Conservation (phyloP, 2,888 invertebrate species). For the Clunio marinus region DNA sequence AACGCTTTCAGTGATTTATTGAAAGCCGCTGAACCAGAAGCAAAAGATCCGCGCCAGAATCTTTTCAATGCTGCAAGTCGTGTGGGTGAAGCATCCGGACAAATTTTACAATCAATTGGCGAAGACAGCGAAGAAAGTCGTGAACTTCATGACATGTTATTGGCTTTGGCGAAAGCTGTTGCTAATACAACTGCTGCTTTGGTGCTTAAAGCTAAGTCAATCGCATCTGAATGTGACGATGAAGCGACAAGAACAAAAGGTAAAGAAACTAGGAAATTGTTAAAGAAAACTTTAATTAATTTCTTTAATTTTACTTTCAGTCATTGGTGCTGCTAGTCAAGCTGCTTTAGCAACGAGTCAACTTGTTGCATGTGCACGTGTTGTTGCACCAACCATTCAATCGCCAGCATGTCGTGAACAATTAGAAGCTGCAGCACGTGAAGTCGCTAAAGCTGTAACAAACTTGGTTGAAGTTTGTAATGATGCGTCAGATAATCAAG, state of each 20-base stretch:
- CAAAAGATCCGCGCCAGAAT: slow-evolving; percentile 87
- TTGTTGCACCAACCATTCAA: slow-evolving; percentile 79
- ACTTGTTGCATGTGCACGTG: slow-evolving; percentile 94
- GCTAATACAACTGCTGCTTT: slow-evolving; percentile 96
- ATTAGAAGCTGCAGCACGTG: slow-evolving; percentile 84
- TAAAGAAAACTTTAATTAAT: neutral
- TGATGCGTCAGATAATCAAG: slow-evolving; percentile 64
- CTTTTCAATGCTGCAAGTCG: slow-evolving; percentile 91
- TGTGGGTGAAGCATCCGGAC: slow-evolving; percentile 94
- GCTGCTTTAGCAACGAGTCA: slow-evolving; percentile 97
- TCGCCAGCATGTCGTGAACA: slow-evolving; percentile 85
- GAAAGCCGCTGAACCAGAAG: slow-evolving; percentile 92
- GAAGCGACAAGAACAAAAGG: slow-evolving; percentile 49
- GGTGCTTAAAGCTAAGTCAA: slow-evolving; percentile 93
- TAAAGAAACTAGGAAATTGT: neutral
- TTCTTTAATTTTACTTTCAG: slow-evolving; percentile 46
- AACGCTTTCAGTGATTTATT: slow-evolving; percentile 91
- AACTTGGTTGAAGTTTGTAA: slow-evolving; percentile 78
- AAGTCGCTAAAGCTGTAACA: slow-evolving; percentile 89
- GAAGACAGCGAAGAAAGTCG: slow-evolving; percentile 82
- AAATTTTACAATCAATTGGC: slow-evolving; percentile 87
- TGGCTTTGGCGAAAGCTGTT: slow-evolving; percentile 92
- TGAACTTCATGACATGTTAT: slow-evolving; percentile 82
- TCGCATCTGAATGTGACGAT: slow-evolving; percentile 83
- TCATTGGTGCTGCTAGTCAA: slow-evolving; percentile 94